phyloP scores from a whole-genome alignment of 2,113 vertebrate species.

The Cynoglossus semilaevis region DNA sequence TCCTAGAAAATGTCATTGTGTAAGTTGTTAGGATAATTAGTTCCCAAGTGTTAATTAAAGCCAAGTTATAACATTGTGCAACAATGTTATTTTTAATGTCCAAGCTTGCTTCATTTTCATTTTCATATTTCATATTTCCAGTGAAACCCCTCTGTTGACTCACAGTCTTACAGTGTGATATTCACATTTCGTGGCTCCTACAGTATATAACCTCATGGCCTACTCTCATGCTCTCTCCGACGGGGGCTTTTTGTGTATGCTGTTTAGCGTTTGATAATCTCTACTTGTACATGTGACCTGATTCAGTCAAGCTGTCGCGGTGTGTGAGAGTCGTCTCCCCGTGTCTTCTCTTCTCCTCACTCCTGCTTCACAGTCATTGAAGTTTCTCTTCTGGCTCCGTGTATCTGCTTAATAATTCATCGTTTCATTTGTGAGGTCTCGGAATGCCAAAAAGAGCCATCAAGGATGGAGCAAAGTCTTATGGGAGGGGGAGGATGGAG shows the following conservation, averaged over 20 bases:
- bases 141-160: no score
- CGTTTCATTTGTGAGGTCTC: conserved; percentile 32
- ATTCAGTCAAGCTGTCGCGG: conserved; percentile 72
- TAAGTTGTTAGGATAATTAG: no score
- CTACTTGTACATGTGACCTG: conserved; percentile 66
- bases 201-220: conserved; percentile 22
- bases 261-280: conserved; percentile 39
- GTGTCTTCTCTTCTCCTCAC: conserved; percentile 14
- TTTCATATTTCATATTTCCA: no score
- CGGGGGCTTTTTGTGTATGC: conserved; percentile 21
- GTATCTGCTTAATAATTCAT: conserved; percentile 59
- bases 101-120: no score
- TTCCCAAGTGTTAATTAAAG: no score
- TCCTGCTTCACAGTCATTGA: conserved; percentile 16
- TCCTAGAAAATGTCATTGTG: no score
- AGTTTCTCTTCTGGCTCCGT: conserved; percentile 15
- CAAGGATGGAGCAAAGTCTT: conserved; percentile 9
- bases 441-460: conserved; percentile 10
- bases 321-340: conserved; percentile 38
- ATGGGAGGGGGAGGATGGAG: conserved; percentile 21
- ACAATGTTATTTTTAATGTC: no score
- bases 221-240: conserved; percentile 21
- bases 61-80: no score
- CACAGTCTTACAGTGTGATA: no score
- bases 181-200: no score